phyloP scores from a whole-genome alignment of 2,113 vertebrate genomes.

The Acrocephalus kingi region DNA sequence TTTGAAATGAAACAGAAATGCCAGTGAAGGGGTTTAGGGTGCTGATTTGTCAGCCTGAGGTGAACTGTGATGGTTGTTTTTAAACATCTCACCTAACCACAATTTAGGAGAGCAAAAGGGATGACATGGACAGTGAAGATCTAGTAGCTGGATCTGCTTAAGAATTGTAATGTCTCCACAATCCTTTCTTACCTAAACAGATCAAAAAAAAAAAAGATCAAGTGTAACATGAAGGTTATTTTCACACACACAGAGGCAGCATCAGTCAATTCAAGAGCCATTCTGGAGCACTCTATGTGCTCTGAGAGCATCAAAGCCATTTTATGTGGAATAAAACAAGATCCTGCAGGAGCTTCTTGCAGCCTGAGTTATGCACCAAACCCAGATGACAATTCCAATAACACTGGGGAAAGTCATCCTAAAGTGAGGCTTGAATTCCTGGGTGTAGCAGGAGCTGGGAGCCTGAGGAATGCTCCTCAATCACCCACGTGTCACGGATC shows the following conservation, averaged over 20 bases:
- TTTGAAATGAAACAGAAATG: not conserved
- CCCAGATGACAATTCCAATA: not conserved
- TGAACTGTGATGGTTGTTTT: not conserved
- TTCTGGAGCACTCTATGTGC: not conserved
- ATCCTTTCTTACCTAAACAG: not conserved
- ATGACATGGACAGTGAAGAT: not conserved
- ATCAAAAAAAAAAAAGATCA: not conserved
- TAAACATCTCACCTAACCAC: not conserved
- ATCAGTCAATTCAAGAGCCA: not conserved
- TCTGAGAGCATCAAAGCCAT: not conserved
- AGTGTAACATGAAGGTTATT: not conserved
- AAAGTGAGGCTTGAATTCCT: not conserved
- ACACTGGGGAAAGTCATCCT: not conserved
- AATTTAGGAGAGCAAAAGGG: not conserved
- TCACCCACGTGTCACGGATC: not conserved
- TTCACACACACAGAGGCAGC: not conserved
- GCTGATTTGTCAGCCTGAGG: not conserved
- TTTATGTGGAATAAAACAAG: not conserved
- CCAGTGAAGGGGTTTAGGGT: not conserved
- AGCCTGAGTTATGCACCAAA: not conserved
- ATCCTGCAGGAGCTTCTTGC: not conserved
- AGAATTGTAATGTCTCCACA: not conserved
- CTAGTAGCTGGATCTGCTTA: not conserved
- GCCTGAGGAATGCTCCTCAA: not conserved
- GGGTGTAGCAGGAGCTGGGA: not conserved